These are phyloP conservation scores for Coleophora deauratella DNA, from an alignment of 2,888 invertebrate species.

Conservation along the genomic window DNA sequence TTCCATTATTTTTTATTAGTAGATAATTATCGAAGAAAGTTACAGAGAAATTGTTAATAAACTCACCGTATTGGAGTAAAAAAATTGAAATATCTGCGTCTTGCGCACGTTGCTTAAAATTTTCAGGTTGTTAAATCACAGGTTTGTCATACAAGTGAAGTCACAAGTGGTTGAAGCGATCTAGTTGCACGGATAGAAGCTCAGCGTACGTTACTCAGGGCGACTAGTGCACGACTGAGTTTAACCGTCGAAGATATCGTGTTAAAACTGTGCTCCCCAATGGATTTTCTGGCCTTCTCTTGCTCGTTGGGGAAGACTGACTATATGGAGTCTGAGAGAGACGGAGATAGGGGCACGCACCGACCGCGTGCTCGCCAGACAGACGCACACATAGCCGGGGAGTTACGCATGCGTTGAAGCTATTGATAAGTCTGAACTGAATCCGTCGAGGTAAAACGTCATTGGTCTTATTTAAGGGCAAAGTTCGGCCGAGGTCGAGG, in stretches of 20 bases:
- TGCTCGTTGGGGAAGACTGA: constrained; percentile 29
- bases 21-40: too few relatives aligned
- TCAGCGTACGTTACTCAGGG: constrained; percentile 34
- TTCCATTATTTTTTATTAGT: too few relatives aligned
- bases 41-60: constrained; percentile 15
- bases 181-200: constrained; percentile 29
- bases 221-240: constrained; percentile 61
- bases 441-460: constrained; percentile 51
- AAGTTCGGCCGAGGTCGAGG: constrained; percentile 31
- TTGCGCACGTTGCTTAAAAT: constrained; percentile 25
- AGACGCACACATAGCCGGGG: constrained; percentile 41
- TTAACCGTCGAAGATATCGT: constrained; percentile 55
- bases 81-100: constrained; percentile 29
- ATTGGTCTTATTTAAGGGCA: constrained; percentile 43
- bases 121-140: constrained; percentile 27
- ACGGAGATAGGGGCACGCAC: constrained; percentile 50
- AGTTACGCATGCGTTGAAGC: constrained; percentile 59
- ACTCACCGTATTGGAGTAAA: constrained; percentile 41
- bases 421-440: constrained; percentile 40
- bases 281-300: constrained; percentile 14
- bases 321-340: constrained; percentile 39
- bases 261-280: constrained; percentile 31
- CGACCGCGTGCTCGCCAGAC: constrained; percentile 58
- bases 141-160: constrained; percentile 41
- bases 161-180: constrained; percentile 38